Conservation (phyloP, 92 coral and sea anemone species). For the Palythoa caribaeorum region DNA sequence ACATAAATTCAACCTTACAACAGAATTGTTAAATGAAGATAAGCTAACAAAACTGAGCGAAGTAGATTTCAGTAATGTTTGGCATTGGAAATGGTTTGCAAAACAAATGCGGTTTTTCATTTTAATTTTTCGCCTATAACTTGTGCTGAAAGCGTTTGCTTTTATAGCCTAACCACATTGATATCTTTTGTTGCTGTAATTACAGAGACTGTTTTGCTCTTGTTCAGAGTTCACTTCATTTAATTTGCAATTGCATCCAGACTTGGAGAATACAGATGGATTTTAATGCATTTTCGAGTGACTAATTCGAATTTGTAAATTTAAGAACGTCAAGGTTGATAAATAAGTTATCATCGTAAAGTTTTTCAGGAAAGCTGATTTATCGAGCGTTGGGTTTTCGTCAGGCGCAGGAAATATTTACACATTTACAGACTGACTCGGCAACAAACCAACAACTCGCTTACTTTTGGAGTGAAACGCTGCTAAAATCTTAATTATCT, state of each 20-base stretch:
- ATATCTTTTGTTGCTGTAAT: neutral
- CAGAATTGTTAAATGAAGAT: neutral
- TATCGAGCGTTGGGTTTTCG: too few species aligned
- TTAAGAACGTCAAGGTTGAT: too few species aligned
- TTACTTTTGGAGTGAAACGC: too few species aligned
- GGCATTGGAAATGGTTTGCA: neutral
- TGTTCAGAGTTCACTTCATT: constrained; percentile 13
- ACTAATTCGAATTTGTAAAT: too few species aligned
- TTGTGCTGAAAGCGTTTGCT: neutral
- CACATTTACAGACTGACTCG: too few species aligned
- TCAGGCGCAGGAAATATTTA: too few species aligned
- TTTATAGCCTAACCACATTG: neutral
- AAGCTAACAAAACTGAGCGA: neutral
- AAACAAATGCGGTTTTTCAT: neutral
- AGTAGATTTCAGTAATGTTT: neutral
- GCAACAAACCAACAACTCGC: too few species aligned
- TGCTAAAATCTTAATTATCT: too few species aligned
- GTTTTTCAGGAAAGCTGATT: too few species aligned
- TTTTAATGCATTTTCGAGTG: too few species aligned
- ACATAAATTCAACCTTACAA: neutral
- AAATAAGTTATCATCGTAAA: too few species aligned
- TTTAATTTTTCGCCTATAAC: neutral
- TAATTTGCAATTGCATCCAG: neutral
- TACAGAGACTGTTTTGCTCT: constrained; percentile 1
- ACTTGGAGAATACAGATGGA: too few species aligned